Conservation (phyloP, 2,797 vertebrate species). For the Poecilia gillii region DNA sequence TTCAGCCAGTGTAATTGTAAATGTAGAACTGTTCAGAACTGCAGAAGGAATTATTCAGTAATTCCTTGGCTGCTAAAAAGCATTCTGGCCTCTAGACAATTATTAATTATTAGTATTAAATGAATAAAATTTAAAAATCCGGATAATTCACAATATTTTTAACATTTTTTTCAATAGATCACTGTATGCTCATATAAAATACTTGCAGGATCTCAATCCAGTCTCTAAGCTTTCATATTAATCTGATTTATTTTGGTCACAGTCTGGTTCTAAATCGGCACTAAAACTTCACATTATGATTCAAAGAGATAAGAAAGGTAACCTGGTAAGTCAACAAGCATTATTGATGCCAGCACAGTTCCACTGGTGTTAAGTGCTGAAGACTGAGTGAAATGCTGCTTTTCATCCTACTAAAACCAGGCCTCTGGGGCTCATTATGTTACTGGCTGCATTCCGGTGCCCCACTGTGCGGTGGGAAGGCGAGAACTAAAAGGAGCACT, state of each 20-base stretch:
- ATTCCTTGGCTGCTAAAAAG: not conserved
- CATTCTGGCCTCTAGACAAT: not conserved
- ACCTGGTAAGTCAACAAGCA: slow-evolving; percentile 55
- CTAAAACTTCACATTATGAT: slow-evolving; percentile 13
- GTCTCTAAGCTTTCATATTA: not conserved
- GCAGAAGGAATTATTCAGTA: not conserved
- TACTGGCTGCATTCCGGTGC: slow-evolving; percentile 78
- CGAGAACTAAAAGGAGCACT: slow-evolving; percentile 19
- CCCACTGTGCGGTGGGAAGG: slow-evolving; percentile 54
- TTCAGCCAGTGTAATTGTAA: not conserved
- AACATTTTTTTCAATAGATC: not conserved
- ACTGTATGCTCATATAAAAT: not conserved
- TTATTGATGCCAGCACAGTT: slow-evolving; percentile 51
- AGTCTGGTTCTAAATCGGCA: not conserved
- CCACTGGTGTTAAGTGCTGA: slow-evolving; percentile 73
- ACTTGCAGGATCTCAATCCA: not conserved
- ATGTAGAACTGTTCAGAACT: not conserved
- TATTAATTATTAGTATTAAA: not conserved
- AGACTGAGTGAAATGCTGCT: slow-evolving; percentile 54
- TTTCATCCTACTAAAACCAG: slow-evolving; percentile 65
- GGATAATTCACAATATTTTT: not conserved
- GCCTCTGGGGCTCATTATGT: slow-evolving; percentile 78
- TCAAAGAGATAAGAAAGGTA: slow-evolving; percentile 14
- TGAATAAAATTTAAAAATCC: not conserved
- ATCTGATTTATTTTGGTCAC: slow-evolving; percentile 1